Percentiles rank a stretch among this genome's conserved stretches.
These are phyloP conservation scores for Anarrhichthys ocellatus DNA, from an alignment of 2,113 vertebrate species.

Conservation along the genomic window DNA sequence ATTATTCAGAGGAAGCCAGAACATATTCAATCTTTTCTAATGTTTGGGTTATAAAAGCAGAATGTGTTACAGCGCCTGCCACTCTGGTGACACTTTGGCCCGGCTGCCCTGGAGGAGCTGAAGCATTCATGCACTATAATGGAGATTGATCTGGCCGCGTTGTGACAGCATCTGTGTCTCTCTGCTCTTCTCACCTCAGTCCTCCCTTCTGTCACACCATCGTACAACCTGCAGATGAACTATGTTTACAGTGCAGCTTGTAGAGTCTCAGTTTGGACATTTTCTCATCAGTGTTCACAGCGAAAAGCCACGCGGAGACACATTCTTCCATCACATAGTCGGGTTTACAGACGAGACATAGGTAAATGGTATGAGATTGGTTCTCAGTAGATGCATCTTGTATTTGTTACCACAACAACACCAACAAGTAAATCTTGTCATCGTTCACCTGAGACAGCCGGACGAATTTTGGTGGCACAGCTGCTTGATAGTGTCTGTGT, in stretches of 20 bases:
- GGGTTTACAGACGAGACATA: background rate
- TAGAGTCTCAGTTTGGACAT: background rate
- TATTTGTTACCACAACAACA: slow-evolving; percentile 27
- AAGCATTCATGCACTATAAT: slow-evolving; percentile 45
- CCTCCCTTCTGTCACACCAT: slow-evolving; percentile 18
- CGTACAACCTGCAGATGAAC: background rate
- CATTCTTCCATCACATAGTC: too few relatives aligned
- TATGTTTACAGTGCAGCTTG: background rate
- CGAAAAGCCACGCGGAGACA: background rate
- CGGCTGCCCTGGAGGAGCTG: slow-evolving; percentile 29
- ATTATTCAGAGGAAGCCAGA: slow-evolving; percentile 9
- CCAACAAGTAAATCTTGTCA: background rate
- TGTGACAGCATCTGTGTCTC: slow-evolving; percentile 24
- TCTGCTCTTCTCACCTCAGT: slow-evolving; percentile 47
- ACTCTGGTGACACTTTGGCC: slow-evolving; percentile 26
- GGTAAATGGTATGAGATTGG: background rate
- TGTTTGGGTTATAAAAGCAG: slow-evolving; percentile 45
- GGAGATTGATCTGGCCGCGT: slow-evolving; percentile 51
- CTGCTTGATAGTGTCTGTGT: background rate
- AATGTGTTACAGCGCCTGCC: slow-evolving; percentile 21
- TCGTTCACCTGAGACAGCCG: slow-evolving; percentile 30
- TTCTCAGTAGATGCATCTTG: background rate
- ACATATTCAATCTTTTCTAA: background rate
- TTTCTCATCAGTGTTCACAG: too few relatives aligned
- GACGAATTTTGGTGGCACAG: background rate